phyloP scores from a whole-genome alignment of 2,113 vertebrate genomes.

The Phaetusa simplex region DNA sequence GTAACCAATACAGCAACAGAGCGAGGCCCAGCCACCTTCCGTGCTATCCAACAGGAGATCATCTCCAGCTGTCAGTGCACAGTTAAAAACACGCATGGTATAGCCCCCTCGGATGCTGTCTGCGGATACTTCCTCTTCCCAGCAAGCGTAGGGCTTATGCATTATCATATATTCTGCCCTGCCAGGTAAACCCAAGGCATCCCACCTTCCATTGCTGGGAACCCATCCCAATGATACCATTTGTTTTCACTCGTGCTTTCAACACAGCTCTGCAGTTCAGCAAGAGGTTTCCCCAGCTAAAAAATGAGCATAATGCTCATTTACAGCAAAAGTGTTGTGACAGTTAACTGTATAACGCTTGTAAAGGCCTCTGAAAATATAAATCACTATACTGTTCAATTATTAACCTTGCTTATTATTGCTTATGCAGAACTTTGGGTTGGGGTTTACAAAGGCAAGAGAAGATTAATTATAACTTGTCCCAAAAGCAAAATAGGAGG shows the following conservation, averaged over 20 bases:
- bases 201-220: neutral
- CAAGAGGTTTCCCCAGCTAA: neutral
- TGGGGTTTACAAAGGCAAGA: neutral
- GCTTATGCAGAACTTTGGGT: neutral
- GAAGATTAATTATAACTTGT: slow-evolving; percentile 1
- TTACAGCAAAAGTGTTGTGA: neutral
- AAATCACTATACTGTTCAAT: neutral
- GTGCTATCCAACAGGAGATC: neutral
- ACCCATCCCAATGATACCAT: neutral
- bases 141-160: neutral
- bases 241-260: neutral
- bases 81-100: rapidly evolving
- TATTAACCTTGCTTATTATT: neutral
- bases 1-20: neutral
- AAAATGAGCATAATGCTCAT: neutral
- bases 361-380: neutral
- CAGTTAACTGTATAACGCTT: neutral
- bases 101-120: neutral
- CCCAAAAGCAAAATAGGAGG: slow-evolving; percentile 5
- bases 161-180: neutral
- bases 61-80: neutral
- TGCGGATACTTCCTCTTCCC: neutral
- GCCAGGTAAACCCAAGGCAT: neutral
- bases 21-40: neutral
- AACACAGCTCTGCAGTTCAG: neutral